Percentiles rank a stretch among this genome's conserved stretches.
phyloP scores from a whole-genome alignment of 2,113 vertebrate species.

The Oxyruncus cristatus region DNA sequence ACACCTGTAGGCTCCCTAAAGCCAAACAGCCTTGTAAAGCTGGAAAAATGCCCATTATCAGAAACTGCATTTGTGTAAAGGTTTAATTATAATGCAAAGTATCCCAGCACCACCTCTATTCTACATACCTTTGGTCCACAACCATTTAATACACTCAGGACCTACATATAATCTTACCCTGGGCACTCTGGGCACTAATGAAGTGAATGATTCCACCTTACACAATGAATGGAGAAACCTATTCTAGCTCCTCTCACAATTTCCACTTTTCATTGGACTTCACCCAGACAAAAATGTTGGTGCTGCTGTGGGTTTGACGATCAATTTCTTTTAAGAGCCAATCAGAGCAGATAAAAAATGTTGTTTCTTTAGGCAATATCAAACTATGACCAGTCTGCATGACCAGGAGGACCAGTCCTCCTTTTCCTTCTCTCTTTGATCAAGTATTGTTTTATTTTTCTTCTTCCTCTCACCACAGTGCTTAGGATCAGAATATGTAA shows the following conservation, averaged over 20 bases:
- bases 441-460: conserved; percentile 77
- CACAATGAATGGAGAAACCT: conserved; percentile 62
- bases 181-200: neutral
- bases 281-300: conserved; percentile 55
- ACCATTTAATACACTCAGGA: neutral
- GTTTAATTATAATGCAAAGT: conserved; percentile 7
- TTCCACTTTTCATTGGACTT: conserved; percentile 37
- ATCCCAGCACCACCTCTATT: conserved; percentile 33
- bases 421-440: conserved; percentile 79
- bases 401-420: conserved; percentile 73
- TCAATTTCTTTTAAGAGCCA: conserved; percentile 75
- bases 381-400: conserved; percentile 69
- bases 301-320: conserved; percentile 82
- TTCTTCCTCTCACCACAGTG: conserved; percentile 83
- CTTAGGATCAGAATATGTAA: conserved; percentile 85
- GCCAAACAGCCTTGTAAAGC: conserved; percentile 29
- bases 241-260: conserved; percentile 39
- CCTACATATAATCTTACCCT: neutral
- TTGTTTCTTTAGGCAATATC: conserved; percentile 71
- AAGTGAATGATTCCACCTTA: conserved; percentile 29
- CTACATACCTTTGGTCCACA: conserved; percentile 43
- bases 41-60: neutral
- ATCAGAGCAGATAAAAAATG: conserved; percentile 59
- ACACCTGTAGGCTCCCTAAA: neutral
- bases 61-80: conserved; percentile 14